A percentile compares a stretch with the other conserved stretches of the same genome.
Conservation (phyloP, 2,888 invertebrate species). For the Amblyjoppa fuscipennis region DNA sequence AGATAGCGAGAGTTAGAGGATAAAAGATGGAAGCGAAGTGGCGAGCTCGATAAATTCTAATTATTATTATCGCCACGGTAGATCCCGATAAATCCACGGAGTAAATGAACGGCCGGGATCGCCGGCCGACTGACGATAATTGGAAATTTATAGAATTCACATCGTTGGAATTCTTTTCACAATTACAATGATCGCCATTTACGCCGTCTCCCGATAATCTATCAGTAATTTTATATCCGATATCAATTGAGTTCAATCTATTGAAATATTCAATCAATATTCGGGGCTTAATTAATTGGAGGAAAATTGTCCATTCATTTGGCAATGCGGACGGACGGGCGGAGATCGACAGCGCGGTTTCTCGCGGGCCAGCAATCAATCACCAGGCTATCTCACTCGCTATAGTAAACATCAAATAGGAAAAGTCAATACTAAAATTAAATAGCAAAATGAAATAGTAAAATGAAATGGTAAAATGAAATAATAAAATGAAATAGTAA, state of each 20-base stretch:
- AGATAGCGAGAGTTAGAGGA: constrained; percentile 2
- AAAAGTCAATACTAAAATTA: too few relatives aligned
- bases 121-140: not conserved
- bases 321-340: not conserved
- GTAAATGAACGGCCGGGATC: constrained; percentile 3
- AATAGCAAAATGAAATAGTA: too few relatives aligned
- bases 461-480: too few relatives aligned
- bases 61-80: constrained; percentile 44
- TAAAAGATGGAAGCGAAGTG: constrained; percentile 19
- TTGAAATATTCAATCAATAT: constrained; percentile 39
- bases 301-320: not conserved
- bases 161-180: not conserved
- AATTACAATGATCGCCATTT: not conserved
- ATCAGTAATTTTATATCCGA: not conserved
- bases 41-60: constrained; percentile 46
- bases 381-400: not conserved
- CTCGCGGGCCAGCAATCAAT: constrained; percentile 13
- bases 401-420: not conserved
- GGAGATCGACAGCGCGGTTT: not conserved
- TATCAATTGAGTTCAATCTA: not conserved
- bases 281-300: constrained; percentile 16
- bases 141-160: not conserved
- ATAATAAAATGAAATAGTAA: too few relatives aligned
- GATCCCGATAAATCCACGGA: constrained; percentile 24
- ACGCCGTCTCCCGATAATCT: not conserved